A percentile compares a stretch with the other conserved stretches of the same genome.
phyloP scores from a whole-genome alignment of 2,113 vertebrate genomes.

The Aptenodytes forsteri region DNA sequence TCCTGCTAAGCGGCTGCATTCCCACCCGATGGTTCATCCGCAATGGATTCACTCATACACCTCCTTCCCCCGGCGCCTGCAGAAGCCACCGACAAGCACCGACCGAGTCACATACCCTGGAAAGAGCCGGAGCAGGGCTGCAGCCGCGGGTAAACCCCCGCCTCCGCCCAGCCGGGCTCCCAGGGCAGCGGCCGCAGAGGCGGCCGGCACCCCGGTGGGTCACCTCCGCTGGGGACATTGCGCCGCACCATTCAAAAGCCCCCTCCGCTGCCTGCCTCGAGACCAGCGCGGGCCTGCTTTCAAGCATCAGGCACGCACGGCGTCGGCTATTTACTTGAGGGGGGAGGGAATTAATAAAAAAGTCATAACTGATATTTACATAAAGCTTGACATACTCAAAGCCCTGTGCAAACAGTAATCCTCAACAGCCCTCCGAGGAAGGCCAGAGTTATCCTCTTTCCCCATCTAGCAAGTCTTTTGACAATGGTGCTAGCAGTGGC shows the following conservation, averaged over 20 bases:
- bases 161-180: not conserved
- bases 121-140: not conserved
- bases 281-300: fast-evolving
- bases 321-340: not conserved
- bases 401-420: slow-evolving; percentile 37
- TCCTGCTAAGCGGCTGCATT: not conserved
- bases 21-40: not conserved
- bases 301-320: fast-evolving
- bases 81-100: not conserved
- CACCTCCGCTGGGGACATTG: not conserved
- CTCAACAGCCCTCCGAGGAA: not conserved
- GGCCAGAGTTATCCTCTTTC: not conserved
- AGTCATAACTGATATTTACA: slow-evolving; percentile 6
- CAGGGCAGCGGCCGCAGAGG: not conserved
- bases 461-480: not conserved
- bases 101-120: not conserved
- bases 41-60: fast-evolving
- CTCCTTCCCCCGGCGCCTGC: not conserved
- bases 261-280: fast-evolving
- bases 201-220: not conserved
- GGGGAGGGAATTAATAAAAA: not conserved
- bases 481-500: not conserved
- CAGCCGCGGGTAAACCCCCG: not conserved
- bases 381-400: not conserved
- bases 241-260: fast-evolving